Evolutionary conservation across 1,140 invertebrate genomes (phyloP).

Genomic region (Zaprionus camerounensis): DNA sequence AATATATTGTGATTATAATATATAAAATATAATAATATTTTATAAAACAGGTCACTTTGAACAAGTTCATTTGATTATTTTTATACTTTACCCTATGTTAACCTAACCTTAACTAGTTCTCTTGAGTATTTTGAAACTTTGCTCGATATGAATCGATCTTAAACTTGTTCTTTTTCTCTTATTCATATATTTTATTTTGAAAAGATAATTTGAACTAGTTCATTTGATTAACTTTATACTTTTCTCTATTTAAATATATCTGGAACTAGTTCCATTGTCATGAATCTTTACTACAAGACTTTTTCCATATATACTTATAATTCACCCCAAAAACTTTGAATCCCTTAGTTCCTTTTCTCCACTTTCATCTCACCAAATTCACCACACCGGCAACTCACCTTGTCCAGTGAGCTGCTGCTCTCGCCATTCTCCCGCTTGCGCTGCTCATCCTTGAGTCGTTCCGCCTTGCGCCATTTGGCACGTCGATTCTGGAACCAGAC

Average conservation of each 20-base stretch:
- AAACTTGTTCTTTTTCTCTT: too few relatives aligned
- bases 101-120: too few relatives aligned
- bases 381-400: constrained; percentile 53
- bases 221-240: not conserved
- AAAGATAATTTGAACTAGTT: not conserved
- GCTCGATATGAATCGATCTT: too few relatives aligned
- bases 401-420: constrained; percentile 85
- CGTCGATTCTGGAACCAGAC: constrained; percentile 98
- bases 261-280: not conserved
- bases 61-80: too few relatives aligned
- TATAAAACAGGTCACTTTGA: too few relatives aligned
- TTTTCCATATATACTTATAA: not conserved
- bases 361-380: not conserved
- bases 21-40: too few relatives aligned
- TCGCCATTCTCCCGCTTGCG: constrained; percentile 91
- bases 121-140: too few relatives aligned
- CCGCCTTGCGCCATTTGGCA: constrained; percentile 97
- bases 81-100: too few relatives aligned
- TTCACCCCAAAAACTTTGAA: not conserved
- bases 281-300: not conserved
- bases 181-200: too few relatives aligned
- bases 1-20: too few relatives aligned
- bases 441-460: constrained; percentile 95
- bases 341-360: not conserved
- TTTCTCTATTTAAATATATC: not conserved